phyloP scores from a whole-genome alignment of 1,140 invertebrate species.

The Megathymus violae region DNA sequence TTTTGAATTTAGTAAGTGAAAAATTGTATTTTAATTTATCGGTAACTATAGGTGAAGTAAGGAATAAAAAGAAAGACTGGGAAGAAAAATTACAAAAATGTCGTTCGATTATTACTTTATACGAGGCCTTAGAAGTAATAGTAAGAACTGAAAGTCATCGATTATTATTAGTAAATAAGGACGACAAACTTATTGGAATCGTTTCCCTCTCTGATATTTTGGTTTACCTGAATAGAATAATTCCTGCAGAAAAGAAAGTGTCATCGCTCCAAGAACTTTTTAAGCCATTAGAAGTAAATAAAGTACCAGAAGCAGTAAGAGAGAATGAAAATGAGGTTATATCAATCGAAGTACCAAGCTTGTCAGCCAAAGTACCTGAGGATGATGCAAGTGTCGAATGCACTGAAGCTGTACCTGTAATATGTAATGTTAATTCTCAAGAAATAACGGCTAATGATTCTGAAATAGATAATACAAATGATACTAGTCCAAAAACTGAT shows the following conservation, averaged over 20 bases:
- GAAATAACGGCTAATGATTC: conserved; percentile 40
- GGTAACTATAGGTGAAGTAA: conserved; percentile 72
- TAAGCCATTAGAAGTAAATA: conserved; percentile 75
- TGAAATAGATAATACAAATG: conserved; percentile 52
- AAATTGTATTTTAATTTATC: conserved; percentile 79
- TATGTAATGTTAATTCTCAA: conserved; percentile 39
- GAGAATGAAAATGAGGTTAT: conserved; percentile 75
- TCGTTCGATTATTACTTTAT: conserved; percentile 80
- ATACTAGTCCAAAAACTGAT: conserved; percentile 47
- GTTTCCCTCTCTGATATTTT: conserved; percentile 80
- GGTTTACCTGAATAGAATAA: conserved; percentile 79
- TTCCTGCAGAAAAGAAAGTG: conserved; percentile 75
- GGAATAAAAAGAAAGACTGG: conserved; percentile 82
- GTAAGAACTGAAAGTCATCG: conserved; percentile 83
- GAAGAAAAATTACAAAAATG: conserved; percentile 81
- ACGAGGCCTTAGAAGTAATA: conserved; percentile 83
- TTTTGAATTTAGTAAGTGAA: conserved; percentile 78
- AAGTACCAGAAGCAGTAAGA: conserved; percentile 69
- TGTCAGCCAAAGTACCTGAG: conserved; percentile 59
- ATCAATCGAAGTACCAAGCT: conserved; percentile 69
- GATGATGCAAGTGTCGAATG: conserved; percentile 30
- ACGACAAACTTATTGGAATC: conserved; percentile 74
- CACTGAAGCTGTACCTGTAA: conserved; percentile 45
- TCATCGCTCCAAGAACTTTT: conserved; percentile 79
- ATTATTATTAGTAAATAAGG: conserved; percentile 79